phyloP scores from a whole-genome alignment of 2,113 vertebrate species.

The Rafetus swinhoei region DNA sequence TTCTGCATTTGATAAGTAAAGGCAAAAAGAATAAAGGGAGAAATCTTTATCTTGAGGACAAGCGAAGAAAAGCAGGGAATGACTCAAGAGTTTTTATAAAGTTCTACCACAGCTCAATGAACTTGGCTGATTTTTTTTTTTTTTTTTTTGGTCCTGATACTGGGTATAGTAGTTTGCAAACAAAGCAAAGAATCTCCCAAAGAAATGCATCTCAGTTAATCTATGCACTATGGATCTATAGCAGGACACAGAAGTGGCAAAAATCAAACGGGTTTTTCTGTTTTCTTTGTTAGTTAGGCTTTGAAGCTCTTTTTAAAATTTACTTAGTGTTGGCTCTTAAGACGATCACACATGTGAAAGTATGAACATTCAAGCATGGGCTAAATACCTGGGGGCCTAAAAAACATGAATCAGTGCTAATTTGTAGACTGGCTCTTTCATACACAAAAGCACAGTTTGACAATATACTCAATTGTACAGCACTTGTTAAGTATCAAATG shows the following conservation, averaged over 20 bases:
- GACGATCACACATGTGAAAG: slow-evolving; percentile 16
- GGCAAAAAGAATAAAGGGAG: too few relatives aligned
- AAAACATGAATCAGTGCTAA: slow-evolving; percentile 37
- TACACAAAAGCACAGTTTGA: slow-evolving; percentile 25
- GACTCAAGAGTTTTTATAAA: background rate
- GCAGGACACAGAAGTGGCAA: slow-evolving; percentile 10
- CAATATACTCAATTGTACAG: background rate
- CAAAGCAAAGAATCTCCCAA: slow-evolving; percentile 21
- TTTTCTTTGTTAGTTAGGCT: slow-evolving; percentile 41
- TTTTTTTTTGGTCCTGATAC: slow-evolving; percentile 7
- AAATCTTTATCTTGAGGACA: background rate
- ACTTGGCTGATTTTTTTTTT: background rate
- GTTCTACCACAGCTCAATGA: background rate
- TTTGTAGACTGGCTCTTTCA: slow-evolving; percentile 33
- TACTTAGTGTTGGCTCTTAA: slow-evolving; percentile 37
- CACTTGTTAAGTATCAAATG: slow-evolving; percentile 18
- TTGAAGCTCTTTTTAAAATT: slow-evolving; percentile 48
- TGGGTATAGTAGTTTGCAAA: background rate
- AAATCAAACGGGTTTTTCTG: slow-evolving; percentile 26
- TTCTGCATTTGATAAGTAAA: too few relatives aligned
- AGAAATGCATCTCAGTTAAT: slow-evolving; percentile 24
- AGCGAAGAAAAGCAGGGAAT: background rate
- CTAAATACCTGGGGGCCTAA: background rate
- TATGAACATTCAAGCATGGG: background rate
- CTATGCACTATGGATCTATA: slow-evolving; percentile 21